A percentile compares a stretch with the other conserved stretches of the same genome.
Conservation (phyloP, 2,888 invertebrate species). For the Zaprionus bogoriensis region DNA sequence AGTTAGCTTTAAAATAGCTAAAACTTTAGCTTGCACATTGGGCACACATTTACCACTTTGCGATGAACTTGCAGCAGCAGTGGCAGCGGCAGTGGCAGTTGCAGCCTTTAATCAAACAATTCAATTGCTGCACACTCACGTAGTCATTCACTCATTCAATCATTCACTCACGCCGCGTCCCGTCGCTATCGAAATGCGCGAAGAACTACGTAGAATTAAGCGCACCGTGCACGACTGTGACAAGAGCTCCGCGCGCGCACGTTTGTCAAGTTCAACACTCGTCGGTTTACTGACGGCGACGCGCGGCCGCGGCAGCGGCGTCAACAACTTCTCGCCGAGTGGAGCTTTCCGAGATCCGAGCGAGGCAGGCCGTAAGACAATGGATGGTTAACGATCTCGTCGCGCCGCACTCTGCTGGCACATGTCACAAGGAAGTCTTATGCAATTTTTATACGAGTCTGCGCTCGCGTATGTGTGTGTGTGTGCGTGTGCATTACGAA, state of each 20-base stretch:
- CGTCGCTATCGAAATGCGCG: conserved; percentile 2
- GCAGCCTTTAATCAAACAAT: conserved; percentile 7
- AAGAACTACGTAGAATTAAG: conserved; percentile 10
- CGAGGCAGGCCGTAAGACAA: conserved; percentile 16
- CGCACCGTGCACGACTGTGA: conserved; percentile 8
- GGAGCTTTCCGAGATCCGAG: conserved; percentile 26
- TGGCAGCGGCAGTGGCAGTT: neutral
- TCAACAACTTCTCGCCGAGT: conserved; percentile 41
- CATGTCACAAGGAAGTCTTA: conserved; percentile 16
- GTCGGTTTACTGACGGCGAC: conserved; percentile 73
- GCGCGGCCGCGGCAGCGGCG: conserved; percentile 24
- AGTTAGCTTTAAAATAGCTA: too few relatives aligned
- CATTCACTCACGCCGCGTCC: neutral
- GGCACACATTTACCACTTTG: neutral
- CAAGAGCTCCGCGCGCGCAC: conserved; percentile 59
- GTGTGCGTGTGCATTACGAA: neutral
- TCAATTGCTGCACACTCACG: conserved; percentile 6
- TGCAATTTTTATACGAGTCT: neutral
- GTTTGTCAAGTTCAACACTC: conserved; percentile 75
- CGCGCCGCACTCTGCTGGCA: neutral
- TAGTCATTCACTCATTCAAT: neutral
- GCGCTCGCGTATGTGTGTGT: neutral
- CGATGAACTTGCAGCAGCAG: neutral
- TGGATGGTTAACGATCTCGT: conserved; percentile 16
- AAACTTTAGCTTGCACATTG: neutral